Evolutionary conservation across 2,797 vertebrate genomes (phyloP).

Genomic region (Coluber constrictor): DNA sequence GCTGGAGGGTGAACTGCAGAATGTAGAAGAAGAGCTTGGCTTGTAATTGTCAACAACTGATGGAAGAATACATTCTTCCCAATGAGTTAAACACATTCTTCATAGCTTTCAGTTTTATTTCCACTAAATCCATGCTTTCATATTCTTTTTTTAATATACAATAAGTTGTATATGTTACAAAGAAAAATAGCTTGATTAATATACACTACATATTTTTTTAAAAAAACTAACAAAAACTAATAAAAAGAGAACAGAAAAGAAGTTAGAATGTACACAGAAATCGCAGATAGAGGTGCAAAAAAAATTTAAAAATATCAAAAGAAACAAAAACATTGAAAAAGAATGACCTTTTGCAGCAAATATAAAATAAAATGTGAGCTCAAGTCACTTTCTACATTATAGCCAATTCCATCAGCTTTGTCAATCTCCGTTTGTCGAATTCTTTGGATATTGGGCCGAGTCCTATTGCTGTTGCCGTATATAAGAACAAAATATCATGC

Average conservation of each 20-base stretch:
- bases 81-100: neutral
- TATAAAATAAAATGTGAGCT: neutral
- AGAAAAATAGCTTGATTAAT: too few relatives aligned
- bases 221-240: neutral
- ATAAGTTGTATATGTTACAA: too few relatives aligned
- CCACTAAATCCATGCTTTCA: neutral
- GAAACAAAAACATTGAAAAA: neutral
- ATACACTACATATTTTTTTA: too few relatives aligned
- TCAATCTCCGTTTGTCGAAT: neutral
- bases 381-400: neutral
- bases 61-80: neutral
- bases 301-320: neutral
- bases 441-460: neutral
- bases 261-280: neutral
- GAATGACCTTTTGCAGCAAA: neutral
- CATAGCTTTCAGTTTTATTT: neutral
- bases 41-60: neutral
- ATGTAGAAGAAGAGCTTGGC: neutral
- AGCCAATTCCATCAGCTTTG: neutral
- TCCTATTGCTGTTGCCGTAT: neutral
- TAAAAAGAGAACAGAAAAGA: neutral
- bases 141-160: neutral
- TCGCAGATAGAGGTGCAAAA: neutral
- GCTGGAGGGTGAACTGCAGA: neutral
- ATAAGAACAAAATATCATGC: neutral